Evolutionary conservation across 2,888 invertebrate species (phyloP).

Genomic region (Dascillus cervinus): DNA sequence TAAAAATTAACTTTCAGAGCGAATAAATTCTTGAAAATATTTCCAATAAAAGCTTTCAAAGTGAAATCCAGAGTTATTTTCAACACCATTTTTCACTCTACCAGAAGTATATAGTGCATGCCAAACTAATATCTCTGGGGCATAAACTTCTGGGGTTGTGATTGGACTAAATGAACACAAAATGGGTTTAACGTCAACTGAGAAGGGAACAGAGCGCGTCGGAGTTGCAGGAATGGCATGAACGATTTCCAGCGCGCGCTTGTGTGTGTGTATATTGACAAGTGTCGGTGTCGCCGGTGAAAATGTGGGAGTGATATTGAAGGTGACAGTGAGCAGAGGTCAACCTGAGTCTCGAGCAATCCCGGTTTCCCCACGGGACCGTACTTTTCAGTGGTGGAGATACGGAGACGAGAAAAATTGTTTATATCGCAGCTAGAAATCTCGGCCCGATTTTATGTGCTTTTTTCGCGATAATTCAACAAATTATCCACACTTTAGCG

Average conservation of each 20-base stretch:
- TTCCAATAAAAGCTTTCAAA: conserved; percentile 22
- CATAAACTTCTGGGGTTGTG: conserved; percentile 36
- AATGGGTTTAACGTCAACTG: conserved; percentile 36
- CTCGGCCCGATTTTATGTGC: too few species aligned
- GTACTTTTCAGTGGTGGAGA: conserved; percentile 14
- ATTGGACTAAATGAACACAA: conserved; percentile 42
- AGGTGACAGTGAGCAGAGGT: conserved; percentile 34
- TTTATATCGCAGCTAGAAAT: too few species aligned
- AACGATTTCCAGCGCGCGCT: conserved; percentile 1
- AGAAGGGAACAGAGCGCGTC: conserved; percentile 19
- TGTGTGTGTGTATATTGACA: conserved; percentile 8
- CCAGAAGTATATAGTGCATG: conserved; percentile 33
- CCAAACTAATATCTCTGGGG: conserved; percentile 38
- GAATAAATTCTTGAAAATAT: conserved; percentile 15
- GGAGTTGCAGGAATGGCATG: conserved; percentile 5
- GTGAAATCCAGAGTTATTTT: conserved; percentile 28
- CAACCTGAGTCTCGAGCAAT: conserved; percentile 30
- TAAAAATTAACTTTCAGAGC: conserved; percentile 11
- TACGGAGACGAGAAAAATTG: conserved; percentile 4
- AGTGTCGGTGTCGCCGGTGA: conserved; percentile 18
- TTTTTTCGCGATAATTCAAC: too few species aligned
- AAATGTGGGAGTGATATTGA: conserved; percentile 29
- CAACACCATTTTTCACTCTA: conserved; percentile 38
- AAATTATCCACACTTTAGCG: too few species aligned
- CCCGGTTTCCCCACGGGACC: conserved; percentile 17